A percentile compares a stretch with the other conserved stretches of the same genome.
Evolutionary conservation across 2,888 invertebrate species (phyloP).

Genomic region (Leucozona laternaria): DNA sequence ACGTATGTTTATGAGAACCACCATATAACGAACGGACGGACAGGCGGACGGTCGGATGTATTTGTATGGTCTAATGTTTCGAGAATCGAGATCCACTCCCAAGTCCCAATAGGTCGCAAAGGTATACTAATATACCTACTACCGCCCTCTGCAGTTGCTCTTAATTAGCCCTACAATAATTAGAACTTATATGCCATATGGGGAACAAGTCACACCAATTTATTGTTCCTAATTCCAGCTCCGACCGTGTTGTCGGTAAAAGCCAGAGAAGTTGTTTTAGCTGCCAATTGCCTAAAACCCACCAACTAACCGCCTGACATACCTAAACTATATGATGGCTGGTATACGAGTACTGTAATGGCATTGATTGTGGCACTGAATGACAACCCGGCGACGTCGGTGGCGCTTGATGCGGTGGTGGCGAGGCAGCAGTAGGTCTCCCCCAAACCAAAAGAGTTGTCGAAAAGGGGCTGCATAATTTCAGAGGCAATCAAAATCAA

Average conservation of each 20-base stretch:
- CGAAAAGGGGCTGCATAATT: conserved; percentile 49
- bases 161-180: conserved; percentile 65
- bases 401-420: not conserved
- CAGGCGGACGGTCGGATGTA: not conserved
- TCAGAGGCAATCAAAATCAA: conserved; percentile 52
- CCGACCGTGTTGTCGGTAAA: not conserved
- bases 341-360: not conserved
- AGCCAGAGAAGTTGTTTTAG: not conserved
- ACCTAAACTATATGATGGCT: not conserved
- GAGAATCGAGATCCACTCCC: not conserved
- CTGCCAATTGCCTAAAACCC: conserved; percentile 28
- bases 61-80: not conserved
- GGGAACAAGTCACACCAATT: conserved; percentile 56
- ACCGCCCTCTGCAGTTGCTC: conserved; percentile 34
- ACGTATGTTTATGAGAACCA: not conserved
- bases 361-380: conserved; percentile 18
- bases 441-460: not conserved
- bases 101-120: conserved; percentile 5
- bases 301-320: conserved; percentile 57
- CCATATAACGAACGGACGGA: not conserved
- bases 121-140: conserved; percentile 13
- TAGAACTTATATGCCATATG: conserved; percentile 58
- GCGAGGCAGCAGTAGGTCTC: not conserved
- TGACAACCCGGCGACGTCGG: not conserved
- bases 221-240: conserved; percentile 40